Evolutionary conservation across 2,888 invertebrate genomes (phyloP).

Genomic region (Geotrupes spiniger): DNA sequence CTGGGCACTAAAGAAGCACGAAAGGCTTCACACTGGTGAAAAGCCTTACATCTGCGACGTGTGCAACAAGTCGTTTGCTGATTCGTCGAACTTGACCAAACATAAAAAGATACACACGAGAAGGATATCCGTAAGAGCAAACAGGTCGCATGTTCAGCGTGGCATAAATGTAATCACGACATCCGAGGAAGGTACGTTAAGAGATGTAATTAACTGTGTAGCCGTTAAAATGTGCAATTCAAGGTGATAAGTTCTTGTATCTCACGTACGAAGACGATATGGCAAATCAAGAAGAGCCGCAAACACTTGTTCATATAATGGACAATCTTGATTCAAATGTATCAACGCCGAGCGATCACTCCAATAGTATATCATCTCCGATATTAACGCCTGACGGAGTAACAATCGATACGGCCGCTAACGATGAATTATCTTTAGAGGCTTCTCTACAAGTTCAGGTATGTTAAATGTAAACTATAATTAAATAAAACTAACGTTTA

Average conservation of each 20-base stretch:
- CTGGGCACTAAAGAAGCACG: slow-evolving; percentile 64
- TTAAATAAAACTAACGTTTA: no score
- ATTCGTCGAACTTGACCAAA: slow-evolving; percentile 71
- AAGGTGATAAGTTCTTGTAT: slow-evolving; percentile 48
- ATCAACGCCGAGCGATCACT: slow-evolving; percentile 16
- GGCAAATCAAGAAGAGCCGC: slow-evolving; percentile 38
- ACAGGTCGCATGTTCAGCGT: slow-evolving; percentile 6
- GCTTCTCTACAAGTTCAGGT: not conserved
- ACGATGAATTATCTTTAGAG: slow-evolving; percentile 5
- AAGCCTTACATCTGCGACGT: slow-evolving; percentile 69
- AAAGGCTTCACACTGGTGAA: slow-evolving; percentile 63
- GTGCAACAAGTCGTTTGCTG: slow-evolving; percentile 72
- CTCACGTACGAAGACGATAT: slow-evolving; percentile 48
- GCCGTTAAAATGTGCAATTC: no score
- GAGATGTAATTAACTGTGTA: no score
- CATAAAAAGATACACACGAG: slow-evolving; percentile 54
- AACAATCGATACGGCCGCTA: not conserved
- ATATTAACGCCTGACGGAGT: slow-evolving; percentile 1
- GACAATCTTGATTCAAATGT: slow-evolving; percentile 23
- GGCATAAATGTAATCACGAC: slow-evolving; percentile 26
- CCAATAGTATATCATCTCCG: not conserved
- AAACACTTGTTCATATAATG: slow-evolving; percentile 44
- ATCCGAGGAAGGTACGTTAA: slow-evolving; percentile 24
- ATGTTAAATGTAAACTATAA: not conserved
- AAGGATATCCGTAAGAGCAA: slow-evolving; percentile 18